Conservation (phyloP, 1,140 invertebrate genomes). For the Zaprionus kolodkinae region DNA sequence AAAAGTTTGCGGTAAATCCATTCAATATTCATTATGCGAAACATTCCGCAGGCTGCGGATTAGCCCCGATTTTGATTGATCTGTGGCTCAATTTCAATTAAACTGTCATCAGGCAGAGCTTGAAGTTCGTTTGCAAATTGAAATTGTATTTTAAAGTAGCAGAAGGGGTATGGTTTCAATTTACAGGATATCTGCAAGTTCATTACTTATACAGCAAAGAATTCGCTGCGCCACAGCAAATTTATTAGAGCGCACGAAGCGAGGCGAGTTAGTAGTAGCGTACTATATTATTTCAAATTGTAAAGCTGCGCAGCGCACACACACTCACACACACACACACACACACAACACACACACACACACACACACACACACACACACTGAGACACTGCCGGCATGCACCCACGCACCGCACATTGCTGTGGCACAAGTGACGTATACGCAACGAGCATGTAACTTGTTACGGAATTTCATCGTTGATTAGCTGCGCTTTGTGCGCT, state of each 20-base stretch:
- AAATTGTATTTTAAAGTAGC: background rate
- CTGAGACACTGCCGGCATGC: background rate
- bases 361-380: background rate
- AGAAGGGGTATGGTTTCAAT: background rate
- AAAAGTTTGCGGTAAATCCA: slow-evolving; percentile 14
- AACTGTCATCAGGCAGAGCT: slow-evolving; percentile 6
- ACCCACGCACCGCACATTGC: background rate
- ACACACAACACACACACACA: slow-evolving; percentile 13
- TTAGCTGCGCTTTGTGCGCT: slow-evolving; percentile 62
- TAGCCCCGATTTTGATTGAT: slow-evolving; percentile 16
- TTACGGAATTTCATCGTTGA: slow-evolving; percentile 68
- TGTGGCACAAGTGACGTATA: slow-evolving; percentile 49
- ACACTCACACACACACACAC: too few relatives aligned
- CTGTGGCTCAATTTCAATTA: slow-evolving; percentile 15
- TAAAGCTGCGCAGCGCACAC: slow-evolving; percentile 7
- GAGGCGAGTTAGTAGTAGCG: slow-evolving; percentile 4
- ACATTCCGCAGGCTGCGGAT: background rate
- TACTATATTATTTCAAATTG: slow-evolving; percentile 44
- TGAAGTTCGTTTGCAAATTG: background rate
- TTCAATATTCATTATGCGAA: slow-evolving; percentile 33
- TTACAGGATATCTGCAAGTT: background rate
- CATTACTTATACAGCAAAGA: background rate
- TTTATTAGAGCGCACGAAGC: slow-evolving; percentile 20
- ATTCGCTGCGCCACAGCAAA: slow-evolving; percentile 14
- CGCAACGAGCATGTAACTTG: slow-evolving; percentile 53